These are phyloP conservation scores for Perca schrenkii DNA, from an alignment of 2,113 vertebrate genomes.

Conservation along the genomic window DNA sequence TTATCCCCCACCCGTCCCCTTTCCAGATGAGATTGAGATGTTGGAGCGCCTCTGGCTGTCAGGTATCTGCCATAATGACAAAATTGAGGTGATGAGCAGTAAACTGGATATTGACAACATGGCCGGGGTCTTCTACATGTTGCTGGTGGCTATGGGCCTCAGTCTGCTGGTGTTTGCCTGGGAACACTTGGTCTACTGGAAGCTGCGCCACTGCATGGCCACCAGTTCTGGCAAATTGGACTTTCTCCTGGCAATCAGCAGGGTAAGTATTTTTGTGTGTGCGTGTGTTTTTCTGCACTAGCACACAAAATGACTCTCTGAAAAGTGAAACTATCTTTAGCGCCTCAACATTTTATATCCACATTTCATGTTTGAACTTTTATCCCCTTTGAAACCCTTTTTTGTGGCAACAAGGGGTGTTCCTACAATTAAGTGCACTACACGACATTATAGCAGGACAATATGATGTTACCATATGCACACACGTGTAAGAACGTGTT, in stretches of 20 bases:
- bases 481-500: conserved; percentile 36
- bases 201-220: conserved; percentile 90
- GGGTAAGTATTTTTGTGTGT: conserved; percentile 79
- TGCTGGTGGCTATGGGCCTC: conserved; percentile 93
- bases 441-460: not conserved
- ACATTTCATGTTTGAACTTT: conserved; percentile 23
- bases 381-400: not conserved
- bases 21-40: conserved; percentile 92
- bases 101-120: conserved; percentile 95
- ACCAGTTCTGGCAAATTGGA: conserved; percentile 89
- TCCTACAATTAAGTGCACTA: not conserved
- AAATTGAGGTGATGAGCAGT: conserved; percentile 95
- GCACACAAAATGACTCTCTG: not conserved
- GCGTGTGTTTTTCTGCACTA: conserved; percentile 1
- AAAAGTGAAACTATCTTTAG: too few relatives aligned
- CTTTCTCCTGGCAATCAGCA: conserved; percentile 92
- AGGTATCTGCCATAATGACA: conserved; percentile 94
- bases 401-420: not conserved
- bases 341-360: too few relatives aligned
- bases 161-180: conserved; percentile 92
- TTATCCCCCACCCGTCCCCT: not conserved
- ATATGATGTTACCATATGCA: not conserved
- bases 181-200: conserved; percentile 94
- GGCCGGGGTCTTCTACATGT: conserved; percentile 95
- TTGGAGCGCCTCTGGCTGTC: conserved; percentile 92